Percentiles rank a stretch among this genome's conserved stretches.
Conservation (phyloP, 2,888 invertebrate species). For the Platynereis dumerilii region DNA sequence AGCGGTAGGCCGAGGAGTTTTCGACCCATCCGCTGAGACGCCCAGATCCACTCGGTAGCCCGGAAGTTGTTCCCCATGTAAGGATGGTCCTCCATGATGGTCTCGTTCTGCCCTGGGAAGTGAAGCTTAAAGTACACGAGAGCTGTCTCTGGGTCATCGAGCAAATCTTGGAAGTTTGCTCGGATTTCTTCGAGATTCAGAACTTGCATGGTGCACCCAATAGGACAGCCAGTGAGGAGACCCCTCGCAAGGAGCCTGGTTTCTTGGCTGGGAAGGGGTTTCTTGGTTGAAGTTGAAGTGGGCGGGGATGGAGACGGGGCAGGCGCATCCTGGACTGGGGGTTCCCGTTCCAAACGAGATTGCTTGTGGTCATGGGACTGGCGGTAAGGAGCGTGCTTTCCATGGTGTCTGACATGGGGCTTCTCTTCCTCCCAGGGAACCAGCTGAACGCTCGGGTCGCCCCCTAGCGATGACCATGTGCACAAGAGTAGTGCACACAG, state of each 20-base stretch:
- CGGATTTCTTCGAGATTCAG: conserved; percentile 23
- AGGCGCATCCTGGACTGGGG: no score
- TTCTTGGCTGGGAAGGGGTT: no score
- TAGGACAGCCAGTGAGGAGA: conserved; percentile 71
- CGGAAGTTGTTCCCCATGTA: conserved; percentile 37
- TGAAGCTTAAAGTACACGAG: conserved; percentile 36
- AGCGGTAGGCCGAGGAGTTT: conserved; percentile 37
- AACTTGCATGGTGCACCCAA: conserved; percentile 22
- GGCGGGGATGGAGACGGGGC: no score
- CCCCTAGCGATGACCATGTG: no score
- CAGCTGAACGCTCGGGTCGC: no score
- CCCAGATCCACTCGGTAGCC: conserved; percentile 40
- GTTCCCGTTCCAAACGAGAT: no score
- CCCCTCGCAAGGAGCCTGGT: neutral
- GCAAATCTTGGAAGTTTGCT: conserved; percentile 26
- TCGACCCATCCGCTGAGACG: conserved; percentile 33
- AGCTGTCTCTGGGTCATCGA: conserved; percentile 29
- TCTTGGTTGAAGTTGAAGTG: no score
- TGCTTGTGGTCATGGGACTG: no score
- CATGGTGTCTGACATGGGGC: no score
- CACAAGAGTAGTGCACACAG: no score
- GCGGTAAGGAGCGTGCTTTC: no score
- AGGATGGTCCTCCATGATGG: conserved; percentile 37
- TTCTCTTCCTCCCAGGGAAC: no score
- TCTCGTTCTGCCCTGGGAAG: conserved; percentile 29